Conservation (phyloP, 2,113 vertebrate genomes). For the Strigops habroptila region DNA sequence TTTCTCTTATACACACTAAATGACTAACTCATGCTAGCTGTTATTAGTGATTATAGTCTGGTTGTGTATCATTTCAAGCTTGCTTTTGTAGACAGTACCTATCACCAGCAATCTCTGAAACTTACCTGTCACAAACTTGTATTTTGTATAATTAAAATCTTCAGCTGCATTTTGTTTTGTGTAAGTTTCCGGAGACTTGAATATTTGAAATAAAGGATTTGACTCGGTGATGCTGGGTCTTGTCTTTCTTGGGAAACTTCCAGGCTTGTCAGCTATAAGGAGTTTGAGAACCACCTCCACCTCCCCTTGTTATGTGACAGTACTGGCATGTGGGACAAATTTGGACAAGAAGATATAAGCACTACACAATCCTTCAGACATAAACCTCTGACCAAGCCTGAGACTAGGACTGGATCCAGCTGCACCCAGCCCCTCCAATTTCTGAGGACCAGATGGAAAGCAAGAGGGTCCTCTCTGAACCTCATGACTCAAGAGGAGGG, state of each 20-base stretch:
- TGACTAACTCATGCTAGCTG: neutral
- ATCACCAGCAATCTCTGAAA: neutral
- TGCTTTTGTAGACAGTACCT: neutral
- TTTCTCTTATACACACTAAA: neutral
- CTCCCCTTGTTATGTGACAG: neutral
- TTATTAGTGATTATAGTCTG: neutral
- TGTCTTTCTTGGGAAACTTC: neutral
- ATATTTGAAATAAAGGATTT: neutral
- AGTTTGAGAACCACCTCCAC: too few relatives aligned
- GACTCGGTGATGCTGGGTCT: neutral
- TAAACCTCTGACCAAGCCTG: neutral
- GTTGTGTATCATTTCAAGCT: neutral
- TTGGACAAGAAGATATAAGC: neutral
- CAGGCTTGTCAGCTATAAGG: neutral
- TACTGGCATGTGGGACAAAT: neutral
- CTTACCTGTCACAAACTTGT: neutral
- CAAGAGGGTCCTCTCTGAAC: neutral
- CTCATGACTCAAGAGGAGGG: neutral
- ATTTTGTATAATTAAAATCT: neutral
- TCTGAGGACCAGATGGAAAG: neutral
- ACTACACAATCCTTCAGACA: neutral
- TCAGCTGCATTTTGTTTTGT: neutral
- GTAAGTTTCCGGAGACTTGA: neutral
- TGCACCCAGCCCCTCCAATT: neutral
- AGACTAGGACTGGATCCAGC: neutral